Base-by-base conservation (phyloP, 2,113 vertebrate species). In the Anguilla japonica region DNA sequence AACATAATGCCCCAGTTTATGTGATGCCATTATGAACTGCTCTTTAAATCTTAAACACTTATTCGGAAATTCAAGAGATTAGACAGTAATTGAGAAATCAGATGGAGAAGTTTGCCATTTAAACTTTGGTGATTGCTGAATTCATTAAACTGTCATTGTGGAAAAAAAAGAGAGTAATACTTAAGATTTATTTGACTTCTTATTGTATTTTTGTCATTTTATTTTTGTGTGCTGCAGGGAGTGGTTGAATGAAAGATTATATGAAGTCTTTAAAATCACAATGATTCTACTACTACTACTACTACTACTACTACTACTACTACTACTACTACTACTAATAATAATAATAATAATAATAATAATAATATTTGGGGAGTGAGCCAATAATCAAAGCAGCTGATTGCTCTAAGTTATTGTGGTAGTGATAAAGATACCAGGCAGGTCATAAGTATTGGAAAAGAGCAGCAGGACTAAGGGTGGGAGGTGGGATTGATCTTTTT, bases 21-120 rank as follows among this genome's bases (percentile, higher is more conserved):
- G 80, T 86, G 82, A 63, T 81, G 87, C 89, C 82, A 86, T 90
- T 89, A 87, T 86, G 87, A 43, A 78, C 41, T 86, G 34, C 86
- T 53, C 41, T 90, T 90, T 87, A 89, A 88, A 90, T 92, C 89
- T 91, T 90, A 90, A 91, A 83, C 83, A 87, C 88, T 91, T 91
- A 91, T 89, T 90, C 90, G 79, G 79, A 71, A 90, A 86, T 90
- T 91, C 85, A 89, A 91, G 87, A 84, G 88, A 81, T 91, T 86
- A 89, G 80, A 29, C 34, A 18, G 53, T 86, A 87, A 90, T 87
- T 39, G 56, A 85, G 46, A 81, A 78, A 85, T 88, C 88, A 84
- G 46, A 81, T 41, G 34, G 34, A 34, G 34, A 34, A 34, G 8
- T 75, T 82, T 13, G 26, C 14, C 8, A 39, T 84, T 79, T 78